Evolutionary conservation across 2,888 invertebrate genomes (phyloP).

Genomic region (Molorchus minor): DNA sequence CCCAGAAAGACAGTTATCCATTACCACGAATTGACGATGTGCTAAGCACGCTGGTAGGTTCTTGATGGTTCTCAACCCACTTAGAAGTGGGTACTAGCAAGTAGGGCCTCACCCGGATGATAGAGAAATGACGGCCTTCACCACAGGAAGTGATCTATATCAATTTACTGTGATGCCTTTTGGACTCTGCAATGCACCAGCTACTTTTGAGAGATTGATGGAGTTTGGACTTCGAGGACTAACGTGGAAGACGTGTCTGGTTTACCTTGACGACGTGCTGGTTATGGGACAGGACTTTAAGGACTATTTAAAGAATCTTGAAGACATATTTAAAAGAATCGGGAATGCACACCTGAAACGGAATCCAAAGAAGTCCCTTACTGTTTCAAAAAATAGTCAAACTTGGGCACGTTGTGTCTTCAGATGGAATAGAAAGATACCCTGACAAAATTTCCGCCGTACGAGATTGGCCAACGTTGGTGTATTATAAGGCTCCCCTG

Average conservation of each 20-base stretch:
- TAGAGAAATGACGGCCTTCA: slow-evolving; percentile 43
- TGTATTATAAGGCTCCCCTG: no score
- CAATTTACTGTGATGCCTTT: slow-evolving; percentile 45
- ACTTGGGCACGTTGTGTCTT: no score
- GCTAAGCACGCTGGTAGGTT: background rate
- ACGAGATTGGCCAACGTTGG: no score
- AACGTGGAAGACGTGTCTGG: no score
- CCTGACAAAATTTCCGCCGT: no score
- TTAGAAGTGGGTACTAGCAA: slow-evolving; percentile 37
- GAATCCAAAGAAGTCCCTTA: no score
- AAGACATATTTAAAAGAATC: slow-evolving; percentile 39
- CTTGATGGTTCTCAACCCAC: background rate
- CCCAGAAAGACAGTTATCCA: background rate
- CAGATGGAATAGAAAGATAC: no score
- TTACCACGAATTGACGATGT: background rate
- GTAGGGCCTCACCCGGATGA: slow-evolving; percentile 31
- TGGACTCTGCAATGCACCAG: no score
- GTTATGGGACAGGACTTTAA: no score
- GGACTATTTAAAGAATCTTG: slow-evolving; percentile 37
- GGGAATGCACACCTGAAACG: no score
- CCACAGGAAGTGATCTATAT: slow-evolving; percentile 38
- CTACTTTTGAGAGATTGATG: slow-evolving; percentile 40
- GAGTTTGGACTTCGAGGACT: slow-evolving; percentile 35
- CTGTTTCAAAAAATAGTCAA: no score
- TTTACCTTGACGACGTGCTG: no score